Base-by-base conservation (phyloP, 2,888 invertebrate genomes). In the Villa cingulata region DNA sequence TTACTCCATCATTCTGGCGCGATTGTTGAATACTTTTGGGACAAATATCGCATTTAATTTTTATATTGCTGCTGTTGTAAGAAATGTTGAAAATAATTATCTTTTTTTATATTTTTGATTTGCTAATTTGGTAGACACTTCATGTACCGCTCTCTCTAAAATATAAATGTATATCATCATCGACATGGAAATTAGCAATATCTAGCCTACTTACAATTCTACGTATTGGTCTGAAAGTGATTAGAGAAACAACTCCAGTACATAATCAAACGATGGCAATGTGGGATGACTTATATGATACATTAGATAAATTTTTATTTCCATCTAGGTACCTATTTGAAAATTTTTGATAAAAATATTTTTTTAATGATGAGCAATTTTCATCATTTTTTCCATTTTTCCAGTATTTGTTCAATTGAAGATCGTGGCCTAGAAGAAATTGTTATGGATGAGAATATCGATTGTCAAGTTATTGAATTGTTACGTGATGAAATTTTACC, bases 281-380 rank as follows among this genome's bases (percentile, higher is more conserved):
- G 73, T 97, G 97, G 97, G 78, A 81, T 46, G 84, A 84, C 57
- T 72, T 97, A 48, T 89, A 88, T 0, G 77, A 77, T 45, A 85
- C 90, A 0, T 70, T 97, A 36, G 91, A 96, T 59, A 86, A 88
- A 47, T 96, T 95, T 66, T 74, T 97, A 49, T 97, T 97, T 63
- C 86, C 88, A 10, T 79, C 79, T 60, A 81, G 79, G 85, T 85
- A 68, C 65, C 59, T 61, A 48, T n/a, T n/a, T n/a, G n/a, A n/a
- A n/a, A n/a, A n/a, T n/a, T n/a, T n/a, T n/a, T n/a, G n/a, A n/a
- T n/a, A n/a, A n/a, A n/a, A n/a, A n/a, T n/a, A n/a, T n/a, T n/a
- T n/a, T n/a, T 12, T 23, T 39, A 12, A 14, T 37, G 15, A 34
- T 37, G 42, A 45, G 3, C 43, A 46, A 44, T 36, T 52, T 46